Evolutionary conservation across 2,888 invertebrate genomes (phyloP).

Genomic region (Paralinhomoeus sp.): DNA sequence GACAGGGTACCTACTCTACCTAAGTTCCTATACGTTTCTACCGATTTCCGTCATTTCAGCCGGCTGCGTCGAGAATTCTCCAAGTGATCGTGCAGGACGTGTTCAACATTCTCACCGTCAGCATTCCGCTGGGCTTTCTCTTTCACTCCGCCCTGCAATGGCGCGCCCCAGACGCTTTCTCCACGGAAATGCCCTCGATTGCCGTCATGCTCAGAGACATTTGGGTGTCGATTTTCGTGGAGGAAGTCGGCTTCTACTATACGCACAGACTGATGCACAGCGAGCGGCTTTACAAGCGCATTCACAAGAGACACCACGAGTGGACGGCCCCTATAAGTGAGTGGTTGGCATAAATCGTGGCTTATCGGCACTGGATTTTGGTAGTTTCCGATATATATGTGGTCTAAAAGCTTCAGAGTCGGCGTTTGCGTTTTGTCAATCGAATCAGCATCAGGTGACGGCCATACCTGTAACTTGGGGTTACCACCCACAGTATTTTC

Average conservation of each 20-base stretch:
- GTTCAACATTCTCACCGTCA: constrained; percentile 48
- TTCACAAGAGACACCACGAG: constrained; percentile 65
- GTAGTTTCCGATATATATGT: too few species aligned
- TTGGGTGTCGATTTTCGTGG: constrained; percentile 46
- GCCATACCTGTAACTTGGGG: too few species aligned
- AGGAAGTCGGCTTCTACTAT: constrained; percentile 61
- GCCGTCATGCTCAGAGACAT: constrained; percentile 51
- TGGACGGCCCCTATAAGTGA: constrained; percentile 59
- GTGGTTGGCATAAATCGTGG: constrained; percentile 1
- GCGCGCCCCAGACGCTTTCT: constrained; percentile 42
- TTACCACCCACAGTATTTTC: too few species aligned
- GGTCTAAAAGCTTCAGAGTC: too few species aligned
- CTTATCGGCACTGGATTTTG: too few species aligned
- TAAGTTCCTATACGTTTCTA: too few species aligned
- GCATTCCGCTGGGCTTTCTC: constrained; percentile 40
- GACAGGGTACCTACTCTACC: too few species aligned
- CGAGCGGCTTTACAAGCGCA: constrained; percentile 48
- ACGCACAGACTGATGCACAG: constrained; percentile 52
- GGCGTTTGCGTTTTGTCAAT: too few species aligned
- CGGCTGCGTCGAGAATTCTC: constrained; percentile 17
- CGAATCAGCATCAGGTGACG: too few species aligned
- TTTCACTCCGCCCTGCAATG: constrained; percentile 42
- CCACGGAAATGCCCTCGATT: constrained; percentile 50
- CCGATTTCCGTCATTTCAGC: constrained; percentile 18
- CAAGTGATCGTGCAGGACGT: constrained; percentile 45